Percentiles rank a stretch among this genome's conserved stretches.
These are phyloP conservation scores for Melanostoma scalare DNA, from an alignment of 2,888 invertebrate genomes.

Conservation along the genomic window DNA sequence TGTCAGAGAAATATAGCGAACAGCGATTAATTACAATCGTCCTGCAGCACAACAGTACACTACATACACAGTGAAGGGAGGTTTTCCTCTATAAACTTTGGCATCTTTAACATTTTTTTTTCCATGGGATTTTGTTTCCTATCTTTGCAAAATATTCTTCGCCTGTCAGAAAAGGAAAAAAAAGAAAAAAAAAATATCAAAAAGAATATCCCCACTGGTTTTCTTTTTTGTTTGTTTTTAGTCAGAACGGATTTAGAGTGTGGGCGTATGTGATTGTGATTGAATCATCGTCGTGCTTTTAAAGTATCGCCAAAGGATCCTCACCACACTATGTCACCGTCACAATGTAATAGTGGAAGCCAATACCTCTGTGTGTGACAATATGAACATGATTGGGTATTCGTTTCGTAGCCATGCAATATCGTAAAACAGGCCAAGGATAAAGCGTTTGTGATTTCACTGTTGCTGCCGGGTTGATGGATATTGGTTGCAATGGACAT, in stretches of 20 bases:
- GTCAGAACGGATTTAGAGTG: constrained; percentile 44
- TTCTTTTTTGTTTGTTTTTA: constrained; percentile 22
- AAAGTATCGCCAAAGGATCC: constrained; percentile 45
- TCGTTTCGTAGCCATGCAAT: constrained; percentile 31
- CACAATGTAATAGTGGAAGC: constrained; percentile 50
- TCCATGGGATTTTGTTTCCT: constrained; percentile 49
- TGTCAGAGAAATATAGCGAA: constrained; percentile 65
- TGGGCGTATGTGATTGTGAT: constrained; percentile 56
- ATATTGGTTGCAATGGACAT: neutral
- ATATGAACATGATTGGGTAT: constrained; percentile 42
- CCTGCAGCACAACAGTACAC: constrained; percentile 38
- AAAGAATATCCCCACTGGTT: constrained; percentile 34
- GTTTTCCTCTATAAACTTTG: constrained; percentile 49
- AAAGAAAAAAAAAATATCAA: constrained; percentile 9
- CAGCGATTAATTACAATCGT: constrained; percentile 66
- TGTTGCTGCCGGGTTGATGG: neutral
- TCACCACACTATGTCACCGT: constrained; percentile 39
- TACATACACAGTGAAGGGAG: constrained; percentile 13
- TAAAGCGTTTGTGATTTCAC: neutral
- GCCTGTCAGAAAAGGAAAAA: constrained; percentile 5
- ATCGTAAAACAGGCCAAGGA: constrained; percentile 16
- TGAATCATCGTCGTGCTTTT: constrained; percentile 60
- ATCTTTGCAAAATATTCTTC: constrained; percentile 28
- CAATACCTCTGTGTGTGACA: constrained; percentile 52
- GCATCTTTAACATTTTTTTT: constrained; percentile 13